Conservation (phyloP, 1,140 invertebrate genomes). For the Euura saliciscinereae region DNA sequence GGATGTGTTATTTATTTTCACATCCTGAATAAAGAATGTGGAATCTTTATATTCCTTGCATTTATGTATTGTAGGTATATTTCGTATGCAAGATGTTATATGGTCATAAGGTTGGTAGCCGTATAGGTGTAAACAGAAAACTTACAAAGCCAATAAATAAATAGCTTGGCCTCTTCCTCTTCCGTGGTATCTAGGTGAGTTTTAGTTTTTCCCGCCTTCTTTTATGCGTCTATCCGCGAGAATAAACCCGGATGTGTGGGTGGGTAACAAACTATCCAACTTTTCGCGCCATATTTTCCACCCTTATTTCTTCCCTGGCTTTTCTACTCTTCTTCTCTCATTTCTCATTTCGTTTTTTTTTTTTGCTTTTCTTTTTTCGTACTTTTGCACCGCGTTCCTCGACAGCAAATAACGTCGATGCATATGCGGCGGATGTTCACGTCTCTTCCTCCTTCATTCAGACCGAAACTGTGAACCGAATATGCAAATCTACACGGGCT, state of each 20-base stretch:
- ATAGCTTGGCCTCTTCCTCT: not conserved
- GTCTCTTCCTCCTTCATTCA: too few species aligned
- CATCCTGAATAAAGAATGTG: too few species aligned
- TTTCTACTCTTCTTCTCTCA: not conserved
- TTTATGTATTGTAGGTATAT: too few species aligned
- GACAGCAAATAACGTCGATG: not conserved
- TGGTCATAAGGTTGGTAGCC: too few species aligned
- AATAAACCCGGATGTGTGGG: too few species aligned
- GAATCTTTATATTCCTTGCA: too few species aligned
- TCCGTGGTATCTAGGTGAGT: too few species aligned
- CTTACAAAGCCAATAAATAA: constrained; percentile 12
- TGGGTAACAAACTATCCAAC: not conserved
- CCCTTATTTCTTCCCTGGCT: not conserved
- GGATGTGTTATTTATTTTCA: too few species aligned
- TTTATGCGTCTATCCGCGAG: not conserved
- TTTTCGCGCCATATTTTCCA: not conserved
- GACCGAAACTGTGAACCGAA: not conserved
- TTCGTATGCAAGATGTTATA: too few species aligned
- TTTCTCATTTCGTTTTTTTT: not conserved
- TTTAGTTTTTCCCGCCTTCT: too few species aligned
- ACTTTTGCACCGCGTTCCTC: not conserved
- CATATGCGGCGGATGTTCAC: too few species aligned
- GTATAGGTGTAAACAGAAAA: constrained; percentile 10
- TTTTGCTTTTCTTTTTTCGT: not conserved
- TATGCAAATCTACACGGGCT: not conserved